Conservation (phyloP, 2,113 vertebrate species). For the Alethe castanea region DNA sequence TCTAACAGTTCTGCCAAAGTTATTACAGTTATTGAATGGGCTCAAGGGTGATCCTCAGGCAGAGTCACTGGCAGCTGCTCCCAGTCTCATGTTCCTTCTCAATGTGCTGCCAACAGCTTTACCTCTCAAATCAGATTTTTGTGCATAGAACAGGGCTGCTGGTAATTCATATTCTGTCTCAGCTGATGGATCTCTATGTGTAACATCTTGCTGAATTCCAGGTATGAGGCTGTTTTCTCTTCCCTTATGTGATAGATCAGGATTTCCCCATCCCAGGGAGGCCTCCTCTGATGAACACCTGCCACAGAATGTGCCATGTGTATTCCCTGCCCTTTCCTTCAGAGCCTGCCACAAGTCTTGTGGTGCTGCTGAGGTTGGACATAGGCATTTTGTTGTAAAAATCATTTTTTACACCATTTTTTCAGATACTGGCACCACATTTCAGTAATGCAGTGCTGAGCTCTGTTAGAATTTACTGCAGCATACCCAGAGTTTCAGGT, state of each 20-base stretch:
- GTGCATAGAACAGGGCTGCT: neutral
- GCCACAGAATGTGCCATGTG: rapidly evolving
- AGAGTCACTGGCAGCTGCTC: neutral
- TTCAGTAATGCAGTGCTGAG: rapidly evolving
- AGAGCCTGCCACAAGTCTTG: neutral
- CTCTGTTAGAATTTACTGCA: neutral
- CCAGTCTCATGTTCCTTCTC: neutral
- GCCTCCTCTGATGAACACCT: neutral
- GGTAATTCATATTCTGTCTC: neutral
- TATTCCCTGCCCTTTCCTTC: neutral
- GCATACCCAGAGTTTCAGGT: neutral
- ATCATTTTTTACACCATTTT: rapidly evolving
- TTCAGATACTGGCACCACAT: neutral
- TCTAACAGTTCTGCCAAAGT: neutral
- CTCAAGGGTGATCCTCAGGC: neutral
- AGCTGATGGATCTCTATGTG: neutral
- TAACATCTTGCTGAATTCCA: neutral
- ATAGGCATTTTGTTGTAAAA: neutral
- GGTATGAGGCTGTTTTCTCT: neutral
- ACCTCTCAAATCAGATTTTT: neutral
- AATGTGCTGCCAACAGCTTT: neutral
- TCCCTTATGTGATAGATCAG: neutral
- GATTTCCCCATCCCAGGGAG: neutral
- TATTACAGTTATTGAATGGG: neutral
- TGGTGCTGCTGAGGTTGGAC: neutral